Evolutionary conservation across 2,888 invertebrate genomes (phyloP).

Genomic region (Dryadula phaetusa): DNA sequence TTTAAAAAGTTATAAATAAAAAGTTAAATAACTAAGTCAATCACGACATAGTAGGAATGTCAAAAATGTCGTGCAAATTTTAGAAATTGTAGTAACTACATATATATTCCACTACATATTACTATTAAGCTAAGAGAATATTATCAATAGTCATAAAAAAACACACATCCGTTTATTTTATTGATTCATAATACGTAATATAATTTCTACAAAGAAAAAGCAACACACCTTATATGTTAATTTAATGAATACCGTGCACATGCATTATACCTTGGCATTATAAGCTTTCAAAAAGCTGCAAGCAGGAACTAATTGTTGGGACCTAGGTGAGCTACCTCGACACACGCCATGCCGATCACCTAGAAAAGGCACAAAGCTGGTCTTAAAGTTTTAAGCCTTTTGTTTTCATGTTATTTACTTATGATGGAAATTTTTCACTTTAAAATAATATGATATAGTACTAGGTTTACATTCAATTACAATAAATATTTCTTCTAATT

Average conservation of each 20-base stretch:
- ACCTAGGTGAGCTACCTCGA: slow-evolving; percentile 60
- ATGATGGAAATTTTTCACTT: background rate
- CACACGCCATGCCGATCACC: slow-evolving; percentile 76
- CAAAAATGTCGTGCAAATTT: background rate
- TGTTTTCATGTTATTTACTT: slow-evolving; percentile 11
- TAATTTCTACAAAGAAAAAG: slow-evolving; percentile 14
- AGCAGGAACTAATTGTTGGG: slow-evolving; percentile 71
- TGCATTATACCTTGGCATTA: slow-evolving; percentile 79
- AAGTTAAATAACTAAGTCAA: background rate
- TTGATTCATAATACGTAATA: background rate
- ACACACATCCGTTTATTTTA: background rate
- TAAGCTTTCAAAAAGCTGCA: slow-evolving; percentile 78
- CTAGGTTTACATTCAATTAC: background rate
- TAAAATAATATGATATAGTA: background rate
- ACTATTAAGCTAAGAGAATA: background rate
- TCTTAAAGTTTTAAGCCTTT: slow-evolving; percentile 43
- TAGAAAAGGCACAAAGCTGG: slow-evolving; percentile 62
- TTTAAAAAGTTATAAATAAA: background rate
- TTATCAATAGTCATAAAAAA: background rate
- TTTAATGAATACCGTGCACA: slow-evolving; percentile 52
- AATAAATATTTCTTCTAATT: background rate
- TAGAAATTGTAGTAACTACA: no score
- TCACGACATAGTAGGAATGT: background rate
- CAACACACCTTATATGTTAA: slow-evolving; percentile 24
- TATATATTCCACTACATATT: no score